Percentiles rank a stretch among this genome's conserved stretches.
phyloP scores from a whole-genome alignment of 1,140 invertebrate genomes.

The Plectus sambesii region DNA sequence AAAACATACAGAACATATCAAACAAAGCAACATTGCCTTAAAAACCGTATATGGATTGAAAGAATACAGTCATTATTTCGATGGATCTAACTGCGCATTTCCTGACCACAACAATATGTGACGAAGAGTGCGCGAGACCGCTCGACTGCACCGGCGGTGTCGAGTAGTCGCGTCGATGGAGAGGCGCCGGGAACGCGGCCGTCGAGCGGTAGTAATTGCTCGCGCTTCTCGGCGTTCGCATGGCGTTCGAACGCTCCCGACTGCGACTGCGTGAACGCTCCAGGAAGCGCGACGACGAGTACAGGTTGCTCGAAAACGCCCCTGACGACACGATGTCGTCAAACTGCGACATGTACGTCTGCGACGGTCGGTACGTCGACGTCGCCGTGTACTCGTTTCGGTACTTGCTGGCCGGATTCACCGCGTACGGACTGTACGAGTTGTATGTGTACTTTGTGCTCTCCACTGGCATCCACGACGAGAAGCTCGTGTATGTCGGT shows the following conservation, averaged over 20 bases:
- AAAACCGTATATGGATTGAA: too few relatives aligned
- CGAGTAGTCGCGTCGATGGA: slow-evolving; percentile 39
- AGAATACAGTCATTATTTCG: too few relatives aligned
- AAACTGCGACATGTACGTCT: slow-evolving; percentile 38
- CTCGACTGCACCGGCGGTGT: too few relatives aligned
- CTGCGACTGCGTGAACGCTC: slow-evolving; percentile 44
- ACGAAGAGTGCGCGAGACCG: too few relatives aligned
- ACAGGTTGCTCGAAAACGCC: slow-evolving; percentile 37
- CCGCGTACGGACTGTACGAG: slow-evolving; percentile 41
- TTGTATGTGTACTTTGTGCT: slow-evolving; percentile 36
- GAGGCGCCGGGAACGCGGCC: slow-evolving; percentile 35
- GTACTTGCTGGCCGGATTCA: slow-evolving; percentile 34
- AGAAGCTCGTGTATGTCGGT: slow-evolving; percentile 35
- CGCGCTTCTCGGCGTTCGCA: slow-evolving; percentile 36
- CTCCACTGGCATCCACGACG: slow-evolving; percentile 38
- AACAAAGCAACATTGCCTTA: too few relatives aligned
- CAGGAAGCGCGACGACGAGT: slow-evolving; percentile 37
- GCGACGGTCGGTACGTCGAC: slow-evolving; percentile 22
- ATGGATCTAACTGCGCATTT: too few relatives aligned
- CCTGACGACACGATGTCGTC: slow-evolving; percentile 37
- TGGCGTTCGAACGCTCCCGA: slow-evolving; percentile 40
- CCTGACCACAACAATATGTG: too few relatives aligned
- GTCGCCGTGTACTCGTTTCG: slow-evolving; percentile 36
- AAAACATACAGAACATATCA: too few relatives aligned
- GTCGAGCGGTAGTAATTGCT: slow-evolving; percentile 38